phyloP scores from a whole-genome alignment of 1,140 invertebrate genomes.

The Meloidogyne chitwoodi region DNA sequence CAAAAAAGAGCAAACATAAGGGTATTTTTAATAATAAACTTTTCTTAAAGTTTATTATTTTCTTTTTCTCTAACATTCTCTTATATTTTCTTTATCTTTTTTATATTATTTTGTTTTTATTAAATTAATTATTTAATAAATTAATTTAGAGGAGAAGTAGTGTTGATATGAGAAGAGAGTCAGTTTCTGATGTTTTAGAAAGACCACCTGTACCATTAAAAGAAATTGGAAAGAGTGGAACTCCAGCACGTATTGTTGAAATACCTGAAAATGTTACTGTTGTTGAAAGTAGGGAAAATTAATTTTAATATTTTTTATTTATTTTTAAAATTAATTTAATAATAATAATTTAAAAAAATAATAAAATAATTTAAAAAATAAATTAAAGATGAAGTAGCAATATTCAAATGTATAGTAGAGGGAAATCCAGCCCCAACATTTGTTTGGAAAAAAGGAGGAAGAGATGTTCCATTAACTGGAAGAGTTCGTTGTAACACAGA shows the following conservation, averaged over 20 bases:
- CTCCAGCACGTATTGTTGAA: slow-evolving; percentile 56
- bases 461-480: slow-evolving; percentile 28
- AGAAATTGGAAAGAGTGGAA: slow-evolving; percentile 46
- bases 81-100: neutral
- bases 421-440: slow-evolving; percentile 88
- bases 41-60: neutral
- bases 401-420: slow-evolving; percentile 51
- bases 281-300: slow-evolving; percentile 47
- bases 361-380: slow-evolving; percentile 40
- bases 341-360: neutral
- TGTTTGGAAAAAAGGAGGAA: slow-evolving; percentile 82
- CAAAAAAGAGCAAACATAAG: slow-evolving; percentile 9
- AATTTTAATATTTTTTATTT: too few relatives aligned
- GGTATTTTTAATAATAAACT: slow-evolving; percentile 2
- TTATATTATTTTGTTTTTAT: slow-evolving; percentile 10
- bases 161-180: slow-evolving; percentile 59
- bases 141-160: slow-evolving; percentile 53
- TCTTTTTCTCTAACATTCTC: neutral
- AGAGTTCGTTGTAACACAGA: slow-evolving; percentile 16
- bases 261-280: slow-evolving; percentile 60
- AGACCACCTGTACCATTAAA: slow-evolving; percentile 56
- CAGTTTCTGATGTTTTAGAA: slow-evolving; percentile 53
- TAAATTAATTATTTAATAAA: neutral
- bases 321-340: neutral
- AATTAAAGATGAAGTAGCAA: slow-evolving; percentile 56